Percentiles rank a stretch among this genome's conserved stretches.
Conservation (phyloP, 1,140 invertebrate genomes). For the Drosophila paulistorum region DNA sequence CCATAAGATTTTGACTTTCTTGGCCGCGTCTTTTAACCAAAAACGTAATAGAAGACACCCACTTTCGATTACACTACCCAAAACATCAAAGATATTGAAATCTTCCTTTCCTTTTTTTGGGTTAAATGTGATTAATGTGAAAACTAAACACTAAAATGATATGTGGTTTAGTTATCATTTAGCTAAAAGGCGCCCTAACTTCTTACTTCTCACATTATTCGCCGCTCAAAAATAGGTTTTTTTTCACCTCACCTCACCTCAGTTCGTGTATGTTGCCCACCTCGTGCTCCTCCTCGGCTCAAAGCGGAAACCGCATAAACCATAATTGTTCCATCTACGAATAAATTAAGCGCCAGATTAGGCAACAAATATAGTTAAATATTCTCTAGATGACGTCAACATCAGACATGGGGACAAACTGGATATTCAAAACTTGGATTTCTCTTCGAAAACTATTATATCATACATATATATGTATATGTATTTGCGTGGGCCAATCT, state of each 20-base stretch:
- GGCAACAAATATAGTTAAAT: constrained; percentile 39
- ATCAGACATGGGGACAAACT: background rate
- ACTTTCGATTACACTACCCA: no score
- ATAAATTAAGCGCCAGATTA: constrained; percentile 54
- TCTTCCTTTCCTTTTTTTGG: no score
- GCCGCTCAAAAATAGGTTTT: no score
- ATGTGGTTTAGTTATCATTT: no score
- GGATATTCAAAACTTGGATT: constrained; percentile 49
- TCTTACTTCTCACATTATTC: no score
- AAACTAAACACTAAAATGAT: no score
- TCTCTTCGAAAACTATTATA: constrained; percentile 35
- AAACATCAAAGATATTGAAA: no score
- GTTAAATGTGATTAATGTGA: no score
- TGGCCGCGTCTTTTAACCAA: no score
- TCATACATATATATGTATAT: constrained; percentile 25
- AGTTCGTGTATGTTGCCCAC: background rate
- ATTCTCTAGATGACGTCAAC: constrained; percentile 64
- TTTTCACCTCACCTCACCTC: background rate
- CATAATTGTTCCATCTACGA: constrained; percentile 47
- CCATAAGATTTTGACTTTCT: no score
- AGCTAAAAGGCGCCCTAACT: no score
- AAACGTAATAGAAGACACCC: no score
- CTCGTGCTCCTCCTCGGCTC: background rate
- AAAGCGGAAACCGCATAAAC: constrained; percentile 9
- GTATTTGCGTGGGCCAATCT: constrained; percentile 10